Evolutionary conservation across 2,888 invertebrate species (phyloP).

Genomic region (Leptarthrus brevirostris): DNA sequence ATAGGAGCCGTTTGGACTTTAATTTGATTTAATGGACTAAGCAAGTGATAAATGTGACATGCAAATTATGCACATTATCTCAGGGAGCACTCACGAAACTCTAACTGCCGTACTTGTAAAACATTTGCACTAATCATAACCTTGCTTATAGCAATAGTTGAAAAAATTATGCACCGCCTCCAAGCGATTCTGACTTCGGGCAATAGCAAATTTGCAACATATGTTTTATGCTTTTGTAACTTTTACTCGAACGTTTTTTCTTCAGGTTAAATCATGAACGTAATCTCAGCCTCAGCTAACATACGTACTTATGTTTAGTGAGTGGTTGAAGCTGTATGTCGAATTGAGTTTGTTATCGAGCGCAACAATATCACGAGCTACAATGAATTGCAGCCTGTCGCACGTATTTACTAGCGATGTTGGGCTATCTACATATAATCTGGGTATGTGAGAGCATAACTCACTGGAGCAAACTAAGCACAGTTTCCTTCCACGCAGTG

Average conservation of each 20-base stretch:
- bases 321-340: neutral
- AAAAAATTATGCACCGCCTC: slow-evolving; percentile 42
- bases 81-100: slow-evolving; percentile 13
- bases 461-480: neutral
- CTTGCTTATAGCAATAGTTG: neutral
- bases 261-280: neutral
- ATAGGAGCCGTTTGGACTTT: slow-evolving; percentile 36
- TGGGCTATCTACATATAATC: slow-evolving; percentile 3
- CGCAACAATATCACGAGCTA: slow-evolving; percentile 9
- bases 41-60: slow-evolving; percentile 50
- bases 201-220: slow-evolving; percentile 4
- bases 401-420: neutral
- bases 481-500: slow-evolving; percentile 23
- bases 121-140: slow-evolving; percentile 35
- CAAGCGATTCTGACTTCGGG: slow-evolving; percentile 4
- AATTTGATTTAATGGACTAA: slow-evolving; percentile 48
- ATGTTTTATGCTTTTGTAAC: slow-evolving; percentile 29
- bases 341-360: slow-evolving; percentile 1
- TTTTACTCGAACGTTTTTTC: slow-evolving; percentile 8
- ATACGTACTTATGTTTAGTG: no score
- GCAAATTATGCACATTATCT: slow-evolving; percentile 49
- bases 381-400: neutral
- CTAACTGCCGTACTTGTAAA: neutral
- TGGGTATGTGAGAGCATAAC: neutral
- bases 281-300: no score